Percentiles rank a stretch among this genome's conserved stretches.
phyloP scores from a whole-genome alignment of 2,888 invertebrate genomes.

The Crioceris asparagi region DNA sequence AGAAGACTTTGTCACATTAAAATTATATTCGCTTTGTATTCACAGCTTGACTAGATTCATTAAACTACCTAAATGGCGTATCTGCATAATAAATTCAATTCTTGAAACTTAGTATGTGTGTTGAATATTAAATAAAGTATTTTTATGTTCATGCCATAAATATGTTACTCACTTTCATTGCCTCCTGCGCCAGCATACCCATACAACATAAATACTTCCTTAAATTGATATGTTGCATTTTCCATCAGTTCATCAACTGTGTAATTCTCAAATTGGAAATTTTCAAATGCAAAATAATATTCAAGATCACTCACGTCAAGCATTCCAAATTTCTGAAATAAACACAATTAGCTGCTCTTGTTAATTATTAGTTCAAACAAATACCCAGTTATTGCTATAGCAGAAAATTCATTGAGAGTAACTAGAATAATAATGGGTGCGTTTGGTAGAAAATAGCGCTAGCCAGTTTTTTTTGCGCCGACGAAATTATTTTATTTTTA shows the following conservation, averaged over 20 bases:
- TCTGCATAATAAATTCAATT: too few relatives aligned
- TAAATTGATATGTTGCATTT: conserved; percentile 45
- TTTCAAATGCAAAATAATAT: conserved; percentile 13
- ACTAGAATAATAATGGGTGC: too few relatives aligned
- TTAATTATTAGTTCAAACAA: background rate
- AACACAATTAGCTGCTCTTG: background rate
- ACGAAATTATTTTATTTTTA: too few relatives aligned
- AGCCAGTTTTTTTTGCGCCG: too few relatives aligned
- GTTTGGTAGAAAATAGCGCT: too few relatives aligned
- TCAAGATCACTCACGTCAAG: conserved; percentile 39
- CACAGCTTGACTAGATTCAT: too few relatives aligned
- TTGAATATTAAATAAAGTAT: too few relatives aligned
- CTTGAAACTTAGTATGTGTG: too few relatives aligned
- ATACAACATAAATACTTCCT: conserved; percentile 46
- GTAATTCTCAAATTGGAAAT: conserved; percentile 47
- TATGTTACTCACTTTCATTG: conserved; percentile 8
- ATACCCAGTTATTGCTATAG: background rate
- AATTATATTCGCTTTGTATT: too few relatives aligned
- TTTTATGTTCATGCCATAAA: background rate
- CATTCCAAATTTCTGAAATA: conserved; percentile 41
- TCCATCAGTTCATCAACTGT: conserved; percentile 48
- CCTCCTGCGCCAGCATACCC: conserved; percentile 41
- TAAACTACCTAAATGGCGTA: too few relatives aligned
- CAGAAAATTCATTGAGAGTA: too few relatives aligned
- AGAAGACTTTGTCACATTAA: too few relatives aligned